phyloP scores from a whole-genome alignment of 53 echinoderm and acorn worm genomes.

The Antedon mediterranea region DNA sequence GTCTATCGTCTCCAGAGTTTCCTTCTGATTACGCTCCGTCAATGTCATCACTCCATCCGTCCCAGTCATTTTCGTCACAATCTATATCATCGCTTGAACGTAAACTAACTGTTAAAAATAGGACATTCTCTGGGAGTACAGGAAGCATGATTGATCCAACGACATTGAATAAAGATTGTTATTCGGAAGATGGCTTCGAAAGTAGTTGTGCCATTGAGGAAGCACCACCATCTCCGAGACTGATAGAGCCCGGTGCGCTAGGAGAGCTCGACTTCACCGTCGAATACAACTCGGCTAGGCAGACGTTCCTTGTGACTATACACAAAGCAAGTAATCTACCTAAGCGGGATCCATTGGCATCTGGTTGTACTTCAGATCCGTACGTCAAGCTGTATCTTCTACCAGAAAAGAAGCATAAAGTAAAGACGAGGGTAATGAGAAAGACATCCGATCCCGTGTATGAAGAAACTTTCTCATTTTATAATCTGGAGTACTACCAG shows the following conservation, averaged over 20 bases:
- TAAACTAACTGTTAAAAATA: constrained; percentile 41
- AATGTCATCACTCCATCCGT: constrained; percentile 47
- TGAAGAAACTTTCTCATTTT: constrained; percentile 99
- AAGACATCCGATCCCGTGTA: constrained; percentile 94
- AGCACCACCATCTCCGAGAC: neutral
- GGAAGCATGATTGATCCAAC: constrained; percentile 64
- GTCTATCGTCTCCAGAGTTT: constrained; percentile 73
- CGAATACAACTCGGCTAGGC: constrained; percentile 78
- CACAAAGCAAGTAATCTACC: constrained; percentile 79
- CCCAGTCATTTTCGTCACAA: constrained; percentile 48
- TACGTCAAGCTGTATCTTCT: constrained; percentile 96
- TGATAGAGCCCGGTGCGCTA: constrained; percentile 3
- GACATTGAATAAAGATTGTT: constrained; percentile 79
- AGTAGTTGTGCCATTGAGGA: neutral
- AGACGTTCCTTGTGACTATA: constrained; percentile 90
- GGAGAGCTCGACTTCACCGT: constrained; percentile 80
- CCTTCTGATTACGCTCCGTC: constrained; percentile 33
- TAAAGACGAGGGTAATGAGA: constrained; percentile 87
- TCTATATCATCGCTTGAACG: constrained; percentile 29
- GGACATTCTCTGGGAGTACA: constrained; percentile 44
- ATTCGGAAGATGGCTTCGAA: constrained; percentile 74
- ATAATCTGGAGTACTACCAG: constrained; percentile 96
- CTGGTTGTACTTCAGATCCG: constrained; percentile 71
- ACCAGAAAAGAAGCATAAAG: constrained; percentile 99
- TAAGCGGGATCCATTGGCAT: constrained; percentile 20